Base-by-base conservation (phyloP, 2,113 vertebrate genomes). In the Neogale vison region DNA sequence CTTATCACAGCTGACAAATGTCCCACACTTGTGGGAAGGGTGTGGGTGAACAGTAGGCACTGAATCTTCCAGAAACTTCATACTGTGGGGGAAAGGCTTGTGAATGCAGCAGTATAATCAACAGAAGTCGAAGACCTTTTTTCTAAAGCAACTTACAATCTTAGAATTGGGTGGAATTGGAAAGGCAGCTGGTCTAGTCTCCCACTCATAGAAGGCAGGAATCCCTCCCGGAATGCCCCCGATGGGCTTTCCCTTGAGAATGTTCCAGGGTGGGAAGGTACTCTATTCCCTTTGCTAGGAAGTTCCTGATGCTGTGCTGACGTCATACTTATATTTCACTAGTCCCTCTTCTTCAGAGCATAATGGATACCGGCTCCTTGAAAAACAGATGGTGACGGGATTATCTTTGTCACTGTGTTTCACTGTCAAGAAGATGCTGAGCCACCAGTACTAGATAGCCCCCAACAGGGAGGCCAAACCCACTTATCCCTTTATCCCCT, bases 1-100 rank as follows among this genome's bases (percentile, higher is more conserved):
- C 71, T 97, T n/a, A 95, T 57, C 77, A 34, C 21, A 24, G 7
- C 7, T 69, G 90, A 88, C 65, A 76, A 71, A 80, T 8, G 55
- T 29, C 52, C 72, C 4, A 0, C 6, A 39, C n/a, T 63, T 55
- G n/a, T 69, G 65, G 77, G 52, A 67, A 67, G 63, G 17, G 34
- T 59, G 29, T 42, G 39, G 52, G 39, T 1, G 2, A 69, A 14
- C 18, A 72, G 57, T 1, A 4, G 31, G 21, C 47, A 8, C 31
- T 7, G 50, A 57, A 18, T 39, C 36, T 9, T n/a, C 92, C 18
- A 29, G 47, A 57, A n/a, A 65, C 63, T 52, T 72, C 69, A 55
- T 17, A 26, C 29, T 85, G 24, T 59, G 57, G 47, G 9, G 72
- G 31, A 47, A 82, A 82, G 80, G 61, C 24, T 34, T 34, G 20